phyloP scores from a whole-genome alignment of 2,113 vertebrate species.

The Notothenia coriiceps region DNA sequence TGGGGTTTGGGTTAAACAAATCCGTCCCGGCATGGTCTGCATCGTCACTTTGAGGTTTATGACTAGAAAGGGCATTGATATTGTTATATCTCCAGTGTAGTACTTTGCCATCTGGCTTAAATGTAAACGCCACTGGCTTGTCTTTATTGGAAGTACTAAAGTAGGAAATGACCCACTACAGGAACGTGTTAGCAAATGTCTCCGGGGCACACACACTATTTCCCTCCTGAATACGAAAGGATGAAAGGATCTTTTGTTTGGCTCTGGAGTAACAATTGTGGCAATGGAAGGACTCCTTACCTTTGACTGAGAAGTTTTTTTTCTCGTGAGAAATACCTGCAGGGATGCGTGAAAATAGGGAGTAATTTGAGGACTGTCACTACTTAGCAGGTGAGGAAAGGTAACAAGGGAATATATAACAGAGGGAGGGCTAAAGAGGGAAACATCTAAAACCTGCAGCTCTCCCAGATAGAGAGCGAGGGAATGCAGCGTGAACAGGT shows the following conservation, averaged over 20 bases:
- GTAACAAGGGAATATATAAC: constrained; percentile 26
- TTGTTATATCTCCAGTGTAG: constrained; percentile 24
- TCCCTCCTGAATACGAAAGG: constrained; percentile 71
- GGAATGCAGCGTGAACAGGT: constrained; percentile 62
- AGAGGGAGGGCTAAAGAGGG: constrained; percentile 14
- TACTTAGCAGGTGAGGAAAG: constrained; percentile 45
- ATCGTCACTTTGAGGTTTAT: constrained; percentile 15
- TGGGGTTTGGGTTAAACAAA: background rate
- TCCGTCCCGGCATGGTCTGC: background rate
- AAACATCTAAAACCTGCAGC: constrained; percentile 43
- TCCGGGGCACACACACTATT: constrained; percentile 46
- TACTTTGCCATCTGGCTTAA: constrained; percentile 35
- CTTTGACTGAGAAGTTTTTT: constrained; percentile 6
- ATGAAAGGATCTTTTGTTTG: constrained; percentile 76
- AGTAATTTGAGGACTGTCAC: constrained; percentile 21
- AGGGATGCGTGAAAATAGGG: constrained; percentile 43
- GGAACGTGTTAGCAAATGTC: constrained; percentile 48
- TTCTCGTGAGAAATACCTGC: constrained; percentile 68
- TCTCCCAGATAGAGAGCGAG: constrained; percentile 33
- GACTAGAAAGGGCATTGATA: background rate
- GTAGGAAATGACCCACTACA: constrained; percentile 65
- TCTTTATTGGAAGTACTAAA: constrained; percentile 46
- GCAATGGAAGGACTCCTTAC: constrained; percentile 28
- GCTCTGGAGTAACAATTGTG: constrained; percentile 44
- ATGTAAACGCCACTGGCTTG: constrained; percentile 41